These are phyloP conservation scores for Meleagris gallopavo DNA, from an alignment of 2,113 vertebrate genomes.

Conservation along the genomic window DNA sequence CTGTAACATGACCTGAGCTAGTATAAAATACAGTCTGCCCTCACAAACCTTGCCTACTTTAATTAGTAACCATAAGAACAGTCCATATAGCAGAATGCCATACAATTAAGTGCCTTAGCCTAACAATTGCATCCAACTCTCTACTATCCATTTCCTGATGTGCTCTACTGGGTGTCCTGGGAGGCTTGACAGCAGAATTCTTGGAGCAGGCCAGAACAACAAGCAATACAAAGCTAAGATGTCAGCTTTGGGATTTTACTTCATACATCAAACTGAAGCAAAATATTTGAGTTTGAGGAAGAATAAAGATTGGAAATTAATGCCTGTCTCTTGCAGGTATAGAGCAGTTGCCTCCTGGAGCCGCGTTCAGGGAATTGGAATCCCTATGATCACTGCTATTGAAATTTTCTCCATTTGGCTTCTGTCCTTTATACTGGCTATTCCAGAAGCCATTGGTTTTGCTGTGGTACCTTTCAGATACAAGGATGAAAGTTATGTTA, in stretches of 20 bases:
- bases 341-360: constrained; percentile 97
- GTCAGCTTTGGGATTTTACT: background rate
- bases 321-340: constrained; percentile 81
- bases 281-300: background rate
- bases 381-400: constrained; percentile 90
- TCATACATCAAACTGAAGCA: background rate
- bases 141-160: background rate
- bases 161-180: background rate
- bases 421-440: constrained; percentile 90
- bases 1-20: background rate
- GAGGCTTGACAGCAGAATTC: background rate
- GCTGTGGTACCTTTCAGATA: constrained; percentile 83
- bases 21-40: background rate
- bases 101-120: background rate
- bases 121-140: background rate
- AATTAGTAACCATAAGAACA: background rate
- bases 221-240: background rate
- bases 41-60: background rate
- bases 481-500: constrained; percentile 73
- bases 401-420: constrained; percentile 94
- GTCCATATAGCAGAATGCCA: background rate
- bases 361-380: constrained; percentile 95
- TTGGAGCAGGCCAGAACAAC: background rate
- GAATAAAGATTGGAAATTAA: background rate
- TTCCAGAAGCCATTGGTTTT: constrained; percentile 92